Conservation (phyloP, 2,888 invertebrate species). For the Opisthograptis luteolata region DNA sequence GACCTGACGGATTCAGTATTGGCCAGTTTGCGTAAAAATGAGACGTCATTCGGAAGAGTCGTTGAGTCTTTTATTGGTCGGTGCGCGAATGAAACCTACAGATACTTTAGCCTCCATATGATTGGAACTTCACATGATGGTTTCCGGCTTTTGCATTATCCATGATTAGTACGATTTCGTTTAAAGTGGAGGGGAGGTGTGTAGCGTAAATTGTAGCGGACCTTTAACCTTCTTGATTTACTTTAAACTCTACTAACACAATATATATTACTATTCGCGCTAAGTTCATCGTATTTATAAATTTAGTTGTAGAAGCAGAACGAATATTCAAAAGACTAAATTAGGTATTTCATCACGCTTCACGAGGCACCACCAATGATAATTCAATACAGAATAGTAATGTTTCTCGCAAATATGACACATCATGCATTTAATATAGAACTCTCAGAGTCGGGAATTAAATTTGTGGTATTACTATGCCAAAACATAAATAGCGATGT, state of each 20-base stretch:
- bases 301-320: too few relatives aligned
- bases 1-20: slow-evolving; percentile 42
- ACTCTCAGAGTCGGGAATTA: not conserved
- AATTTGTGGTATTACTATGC: slow-evolving; percentile 10
- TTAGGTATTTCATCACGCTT: not conserved
- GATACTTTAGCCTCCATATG: not conserved
- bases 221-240: too few relatives aligned
- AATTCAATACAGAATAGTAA: slow-evolving; percentile 1
- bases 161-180: not conserved
- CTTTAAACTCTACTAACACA: too few relatives aligned
- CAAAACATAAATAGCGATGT: slow-evolving; percentile 16
- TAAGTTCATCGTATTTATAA: too few relatives aligned
- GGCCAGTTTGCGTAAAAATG: slow-evolving; percentile 5
- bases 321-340: not conserved
- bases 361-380: not conserved
- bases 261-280: too few relatives aligned
- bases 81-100: too few relatives aligned
- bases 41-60: not conserved
- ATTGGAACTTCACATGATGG: slow-evolving; percentile 57
- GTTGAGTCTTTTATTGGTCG: too few relatives aligned
- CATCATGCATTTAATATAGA: slow-evolving; percentile 8
- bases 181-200: too few relatives aligned
- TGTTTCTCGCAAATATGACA: slow-evolving; percentile 1
- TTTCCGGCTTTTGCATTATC: slow-evolving; percentile 10
- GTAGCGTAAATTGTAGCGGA: too few relatives aligned